Conservation (phyloP, 2,888 invertebrate genomes). For the Mythimna pallens region DNA sequence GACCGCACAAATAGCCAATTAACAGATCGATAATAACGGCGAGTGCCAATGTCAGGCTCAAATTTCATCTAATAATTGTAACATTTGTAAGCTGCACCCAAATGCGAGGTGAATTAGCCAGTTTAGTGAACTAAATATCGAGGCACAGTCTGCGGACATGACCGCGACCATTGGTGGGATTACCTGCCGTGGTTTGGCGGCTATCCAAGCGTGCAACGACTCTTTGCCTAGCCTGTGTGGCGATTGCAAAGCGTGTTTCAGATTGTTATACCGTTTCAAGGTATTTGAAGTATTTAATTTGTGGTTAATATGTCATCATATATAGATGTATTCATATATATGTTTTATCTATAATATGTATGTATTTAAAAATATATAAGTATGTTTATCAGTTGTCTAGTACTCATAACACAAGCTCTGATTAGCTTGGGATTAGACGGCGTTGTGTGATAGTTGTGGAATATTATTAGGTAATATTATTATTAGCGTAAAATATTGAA, state of each 20-base stretch:
- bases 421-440: too few relatives aligned
- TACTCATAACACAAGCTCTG: too few relatives aligned
- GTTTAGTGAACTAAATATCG: slow-evolving; percentile 67
- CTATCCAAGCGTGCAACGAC: slow-evolving; percentile 67
- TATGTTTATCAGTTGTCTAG: too few relatives aligned
- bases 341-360: too few relatives aligned
- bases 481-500: background rate
- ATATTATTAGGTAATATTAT: too few relatives aligned
- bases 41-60: slow-evolving; percentile 32
- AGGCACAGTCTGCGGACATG: slow-evolving; percentile 65
- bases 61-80: slow-evolving; percentile 59
- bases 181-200: slow-evolving; percentile 81
- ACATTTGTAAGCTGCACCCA: slow-evolving; percentile 58
- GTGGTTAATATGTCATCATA: background rate
- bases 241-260: slow-evolving; percentile 46
- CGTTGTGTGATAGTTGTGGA: too few relatives aligned
- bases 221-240: slow-evolving; percentile 48
- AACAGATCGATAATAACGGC: slow-evolving; percentile 41
- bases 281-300: slow-evolving; percentile 31
- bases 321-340: too few relatives aligned
- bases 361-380: too few relatives aligned
- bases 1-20: slow-evolving; percentile 51
- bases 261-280: slow-evolving; percentile 28
- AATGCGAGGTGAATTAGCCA: slow-evolving; percentile 56
- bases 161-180: slow-evolving; percentile 73